Evolutionary conservation across 2,888 invertebrate genomes (phyloP).

Genomic region (Eurytoma californica): DNA sequence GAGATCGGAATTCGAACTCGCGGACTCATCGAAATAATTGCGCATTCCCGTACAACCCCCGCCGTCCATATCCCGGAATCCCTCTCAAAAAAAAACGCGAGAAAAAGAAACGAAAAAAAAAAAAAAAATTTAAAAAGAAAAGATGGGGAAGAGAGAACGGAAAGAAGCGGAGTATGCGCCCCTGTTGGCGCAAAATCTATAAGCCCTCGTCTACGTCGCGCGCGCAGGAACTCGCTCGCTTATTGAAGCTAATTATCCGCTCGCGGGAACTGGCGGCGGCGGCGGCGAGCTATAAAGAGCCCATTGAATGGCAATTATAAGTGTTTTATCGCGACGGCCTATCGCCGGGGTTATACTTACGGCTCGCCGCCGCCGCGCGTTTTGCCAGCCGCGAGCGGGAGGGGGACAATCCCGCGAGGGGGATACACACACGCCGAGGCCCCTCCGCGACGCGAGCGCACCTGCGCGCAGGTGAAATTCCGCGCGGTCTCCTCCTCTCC

Average conservation of each 20-base stretch:
- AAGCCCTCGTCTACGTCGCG: neutral
- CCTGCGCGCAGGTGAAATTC: constrained; percentile 49
- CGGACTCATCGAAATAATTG: no score
- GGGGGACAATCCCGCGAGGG: constrained; percentile 42
- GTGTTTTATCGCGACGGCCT: constrained; percentile 61
- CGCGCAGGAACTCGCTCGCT: constrained; percentile 23
- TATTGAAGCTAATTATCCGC: constrained; percentile 56
- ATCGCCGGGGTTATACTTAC: constrained; percentile 42
- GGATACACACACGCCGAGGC: neutral
- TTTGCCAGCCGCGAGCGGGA: constrained; percentile 20
- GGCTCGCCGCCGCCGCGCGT: constrained; percentile 14
- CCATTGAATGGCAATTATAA: constrained; percentile 65
- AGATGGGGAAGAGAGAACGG: neutral
- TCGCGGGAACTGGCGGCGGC: constrained; percentile 11
- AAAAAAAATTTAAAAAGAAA: neutral
- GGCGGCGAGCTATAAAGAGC: constrained; percentile 58
- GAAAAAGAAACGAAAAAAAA: no score
- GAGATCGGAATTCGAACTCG: no score
- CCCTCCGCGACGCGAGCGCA: constrained; percentile 24
- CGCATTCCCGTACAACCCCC: no score
- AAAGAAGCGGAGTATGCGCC: constrained; percentile 1
- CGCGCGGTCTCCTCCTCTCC: constrained; percentile 6
- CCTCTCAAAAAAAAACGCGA: no score
- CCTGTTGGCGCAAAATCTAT: neutral
- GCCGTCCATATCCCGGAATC: no score